A percentile compares a stretch with the other conserved stretches of the same genome.
These are phyloP conservation scores for Melangyna quadrimaculata DNA, from an alignment of 2,888 invertebrate genomes.

Conservation along the genomic window DNA sequence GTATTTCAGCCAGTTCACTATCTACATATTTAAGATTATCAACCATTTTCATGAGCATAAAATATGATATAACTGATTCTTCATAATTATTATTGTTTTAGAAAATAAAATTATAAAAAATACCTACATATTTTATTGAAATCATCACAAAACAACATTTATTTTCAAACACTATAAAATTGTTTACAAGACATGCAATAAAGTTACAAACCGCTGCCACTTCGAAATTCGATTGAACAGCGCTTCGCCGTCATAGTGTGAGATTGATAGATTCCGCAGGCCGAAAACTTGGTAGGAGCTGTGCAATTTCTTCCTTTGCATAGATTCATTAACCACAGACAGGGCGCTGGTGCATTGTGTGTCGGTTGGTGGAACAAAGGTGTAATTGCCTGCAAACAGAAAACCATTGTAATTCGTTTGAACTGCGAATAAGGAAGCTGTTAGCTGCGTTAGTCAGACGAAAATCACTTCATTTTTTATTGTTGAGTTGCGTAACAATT, in stretches of 20 bases:
- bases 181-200: conserved; percentile 64
- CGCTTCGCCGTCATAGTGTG: conserved; percentile 72
- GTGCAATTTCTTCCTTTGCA: conserved; percentile 74
- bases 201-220: conserved; percentile 74
- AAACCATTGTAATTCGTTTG: conserved; percentile 2
- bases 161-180: conserved; percentile 33
- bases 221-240: conserved; percentile 73
- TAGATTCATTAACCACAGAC: conserved; percentile 76
- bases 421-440: conserved; percentile 19
- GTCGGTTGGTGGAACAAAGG: conserved; percentile 69
- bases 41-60: conserved; percentile 43
- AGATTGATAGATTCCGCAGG: conserved; percentile 69
- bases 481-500: conserved; percentile 13
- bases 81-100: conserved; percentile 28
- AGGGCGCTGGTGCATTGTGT: conserved; percentile 73
- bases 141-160: conserved; percentile 37
- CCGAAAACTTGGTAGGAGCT: conserved; percentile 71
- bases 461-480: conserved; percentile 20
- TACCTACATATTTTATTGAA: conserved; percentile 23
- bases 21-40: conserved; percentile 44
- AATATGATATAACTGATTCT: neutral
- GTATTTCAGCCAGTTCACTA: conserved; percentile 61
- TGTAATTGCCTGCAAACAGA: conserved; percentile 75
- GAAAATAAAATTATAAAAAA: conserved; percentile 31
- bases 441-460: neutral